Percentiles rank a stretch among this genome's conserved stretches.
These are phyloP conservation scores for Ceratina australensis DNA, from an alignment of 1,140 invertebrate species.

Conservation along the genomic window DNA sequence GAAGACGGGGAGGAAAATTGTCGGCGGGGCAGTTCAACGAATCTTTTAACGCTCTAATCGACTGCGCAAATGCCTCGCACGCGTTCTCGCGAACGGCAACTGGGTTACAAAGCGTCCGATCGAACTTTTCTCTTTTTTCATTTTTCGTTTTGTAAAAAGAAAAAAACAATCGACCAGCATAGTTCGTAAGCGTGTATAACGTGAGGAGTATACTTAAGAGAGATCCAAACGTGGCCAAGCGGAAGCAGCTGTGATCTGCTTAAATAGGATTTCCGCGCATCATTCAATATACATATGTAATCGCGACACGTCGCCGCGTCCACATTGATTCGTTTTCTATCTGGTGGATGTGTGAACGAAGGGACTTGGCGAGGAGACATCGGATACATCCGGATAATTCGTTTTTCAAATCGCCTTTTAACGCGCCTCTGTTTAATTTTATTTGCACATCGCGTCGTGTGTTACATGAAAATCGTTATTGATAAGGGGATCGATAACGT, in stretches of 20 bases:
- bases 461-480: slow-evolving; percentile 4
- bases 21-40: background rate
- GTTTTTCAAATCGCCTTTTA: background rate
- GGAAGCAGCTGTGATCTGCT: slow-evolving; percentile 41
- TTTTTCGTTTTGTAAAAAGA: background rate
- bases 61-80: background rate
- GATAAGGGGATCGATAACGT: slow-evolving; percentile 7
- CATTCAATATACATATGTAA: slow-evolving; percentile 30
- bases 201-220: slow-evolving; percentile 9
- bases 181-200: slow-evolving; percentile 18
- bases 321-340: slow-evolving; percentile 17
- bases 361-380: background rate
- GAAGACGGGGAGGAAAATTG: background rate
- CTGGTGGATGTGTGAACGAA: background rate
- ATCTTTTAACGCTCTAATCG: background rate
- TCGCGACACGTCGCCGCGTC: slow-evolving; percentile 22
- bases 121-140: background rate
- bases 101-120: background rate
- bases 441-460: background rate
- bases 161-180: slow-evolving; percentile 31
- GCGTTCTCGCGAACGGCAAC: background rate
- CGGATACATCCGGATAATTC: background rate
- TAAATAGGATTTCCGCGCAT: slow-evolving; percentile 40
- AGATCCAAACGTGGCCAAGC: slow-evolving; percentile 32
- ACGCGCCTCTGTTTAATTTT: background rate